These are phyloP conservation scores for Eupithecia centaureata DNA, from an alignment of 2,888 invertebrate species.

Conservation along the genomic window DNA sequence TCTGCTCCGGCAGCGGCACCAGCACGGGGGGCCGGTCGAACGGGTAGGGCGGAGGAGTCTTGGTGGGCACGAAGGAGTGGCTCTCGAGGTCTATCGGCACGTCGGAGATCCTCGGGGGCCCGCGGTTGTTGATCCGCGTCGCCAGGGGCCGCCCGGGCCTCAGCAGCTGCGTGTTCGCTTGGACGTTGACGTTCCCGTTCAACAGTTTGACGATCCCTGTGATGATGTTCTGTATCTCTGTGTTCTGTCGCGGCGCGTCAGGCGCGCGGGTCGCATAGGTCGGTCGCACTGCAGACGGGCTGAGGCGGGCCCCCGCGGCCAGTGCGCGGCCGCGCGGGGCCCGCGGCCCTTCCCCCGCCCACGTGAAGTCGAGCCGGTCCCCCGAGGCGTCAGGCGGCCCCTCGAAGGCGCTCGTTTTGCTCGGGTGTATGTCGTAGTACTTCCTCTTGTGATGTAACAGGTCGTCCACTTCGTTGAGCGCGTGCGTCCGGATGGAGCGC, in stretches of 20 bases:
- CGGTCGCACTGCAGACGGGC: conserved; percentile 80
- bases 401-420: conserved; percentile 77
- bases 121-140: conserved; percentile 94
- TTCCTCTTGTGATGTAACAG: conserved; percentile 72
- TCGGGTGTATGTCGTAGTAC: conserved; percentile 82
- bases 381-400: conserved; percentile 71
- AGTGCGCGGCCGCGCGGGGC: conserved; percentile 88
- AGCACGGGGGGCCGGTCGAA: conserved; percentile 88
- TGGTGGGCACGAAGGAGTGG: conserved; percentile 70
- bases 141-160: conserved; percentile 88
- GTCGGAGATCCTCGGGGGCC: conserved; percentile 93
- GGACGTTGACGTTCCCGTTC: conserved; percentile 94
- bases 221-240: conserved; percentile 94
- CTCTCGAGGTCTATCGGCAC: conserved; percentile 70
- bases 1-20: conserved; percentile 89
- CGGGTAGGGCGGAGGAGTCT: conserved; percentile 88
- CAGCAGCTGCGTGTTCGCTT: conserved; percentile 87
- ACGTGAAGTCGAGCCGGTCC: conserved; percentile 75
- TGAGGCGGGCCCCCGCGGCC: conserved; percentile 87
- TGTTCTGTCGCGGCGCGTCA: conserved; percentile 75
- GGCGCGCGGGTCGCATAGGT: conserved; percentile 81
- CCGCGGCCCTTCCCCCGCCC: conserved; percentile 90
- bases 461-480: conserved; percentile 79
- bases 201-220: conserved; percentile 94
- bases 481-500: conserved; percentile 68